Evolutionary conservation across 2,113 vertebrate genomes (phyloP), one percentile per base, ranked within the genome.

Genomic region (Dipodomys stephensi): DNA sequence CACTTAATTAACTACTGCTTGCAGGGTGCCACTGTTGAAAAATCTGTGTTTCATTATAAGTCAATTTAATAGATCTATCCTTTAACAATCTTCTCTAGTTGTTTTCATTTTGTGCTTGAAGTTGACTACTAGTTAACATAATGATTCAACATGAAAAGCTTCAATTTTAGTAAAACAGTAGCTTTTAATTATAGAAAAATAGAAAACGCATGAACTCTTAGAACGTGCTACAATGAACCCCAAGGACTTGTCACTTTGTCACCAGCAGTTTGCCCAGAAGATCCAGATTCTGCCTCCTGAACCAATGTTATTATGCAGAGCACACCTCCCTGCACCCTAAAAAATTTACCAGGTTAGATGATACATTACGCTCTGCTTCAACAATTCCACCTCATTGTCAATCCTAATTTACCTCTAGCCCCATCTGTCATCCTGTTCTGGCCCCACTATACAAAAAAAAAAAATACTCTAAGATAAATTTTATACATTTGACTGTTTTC

Each of bases 31-130:
- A 35, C 46, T 86, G 35, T 72, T 89, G 46, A 64, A 68, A 19
- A 73, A 93, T 64, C 87, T 73, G 78, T 80, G 23, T 78, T 46
- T 80, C 57, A 82, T 92, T 82, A 57, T 87, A 89, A 84, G 77
- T 65, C 82, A 93, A 5, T 68, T 82, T 67, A 74, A 89, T 78
- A 76, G 39, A 83, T 74, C 46, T 69, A 28, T 84, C 35, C 80
- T 84, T 89, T 90, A 65, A 82, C 35, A 71, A 81, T 62, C 71
- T 79, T 79, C 79, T 83, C 30, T 53, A 67, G 81, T 30, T 93
- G 81, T 92, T 91, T 91, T 86, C 83, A 71, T 89, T 94, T 88
- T 79, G 60, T 39, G 22, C 87, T 83, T 88, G 80, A 93, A 90
- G 76, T 81, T 81, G 68, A 87, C 19, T 74, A 64, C 20, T 64